Conservation (phyloP, 2,113 vertebrate species). For the Balaeniceps rex region DNA sequence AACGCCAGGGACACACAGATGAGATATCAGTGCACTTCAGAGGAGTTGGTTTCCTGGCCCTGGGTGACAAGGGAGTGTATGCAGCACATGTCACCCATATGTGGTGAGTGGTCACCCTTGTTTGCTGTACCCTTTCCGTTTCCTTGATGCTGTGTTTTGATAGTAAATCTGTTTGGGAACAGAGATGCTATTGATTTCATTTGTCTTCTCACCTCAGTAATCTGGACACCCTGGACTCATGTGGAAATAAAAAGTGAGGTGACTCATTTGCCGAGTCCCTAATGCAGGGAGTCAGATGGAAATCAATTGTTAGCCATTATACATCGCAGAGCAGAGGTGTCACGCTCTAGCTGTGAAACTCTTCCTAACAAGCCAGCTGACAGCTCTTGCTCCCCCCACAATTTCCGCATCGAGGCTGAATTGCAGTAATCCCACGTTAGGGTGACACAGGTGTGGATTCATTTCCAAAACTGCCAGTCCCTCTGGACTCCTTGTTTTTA, state of each 20-base stretch:
- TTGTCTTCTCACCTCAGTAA: neutral
- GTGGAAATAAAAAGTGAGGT: neutral
- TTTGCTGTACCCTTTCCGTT: neutral
- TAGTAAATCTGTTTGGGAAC: neutral
- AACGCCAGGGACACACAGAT: neutral
- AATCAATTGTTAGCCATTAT: neutral
- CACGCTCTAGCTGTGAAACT: neutral
- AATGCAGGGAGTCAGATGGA: slow-evolving; percentile 1
- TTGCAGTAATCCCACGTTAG: slow-evolving; percentile 11
- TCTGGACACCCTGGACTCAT: neutral
- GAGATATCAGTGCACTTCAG: neutral
- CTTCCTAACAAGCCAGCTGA: neutral
- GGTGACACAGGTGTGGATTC: slow-evolving; percentile 48
- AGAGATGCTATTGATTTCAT: neutral
- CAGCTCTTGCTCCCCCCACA: neutral
- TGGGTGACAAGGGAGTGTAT: neutral
- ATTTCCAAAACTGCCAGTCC: slow-evolving; percentile 42
- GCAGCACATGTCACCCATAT: neutral
- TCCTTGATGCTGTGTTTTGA: neutral
- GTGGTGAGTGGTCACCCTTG: neutral
- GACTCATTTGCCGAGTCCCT: slow-evolving; percentile 5
- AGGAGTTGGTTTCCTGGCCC: neutral
- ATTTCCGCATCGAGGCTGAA: neutral
- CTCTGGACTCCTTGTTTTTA: slow-evolving; percentile 45
- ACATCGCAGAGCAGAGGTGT: neutral